Percentiles rank a stretch among this genome's conserved stretches.
Evolutionary conservation across 2,888 invertebrate genomes (phyloP).

Genomic region (Lasioglossum calceatum): DNA sequence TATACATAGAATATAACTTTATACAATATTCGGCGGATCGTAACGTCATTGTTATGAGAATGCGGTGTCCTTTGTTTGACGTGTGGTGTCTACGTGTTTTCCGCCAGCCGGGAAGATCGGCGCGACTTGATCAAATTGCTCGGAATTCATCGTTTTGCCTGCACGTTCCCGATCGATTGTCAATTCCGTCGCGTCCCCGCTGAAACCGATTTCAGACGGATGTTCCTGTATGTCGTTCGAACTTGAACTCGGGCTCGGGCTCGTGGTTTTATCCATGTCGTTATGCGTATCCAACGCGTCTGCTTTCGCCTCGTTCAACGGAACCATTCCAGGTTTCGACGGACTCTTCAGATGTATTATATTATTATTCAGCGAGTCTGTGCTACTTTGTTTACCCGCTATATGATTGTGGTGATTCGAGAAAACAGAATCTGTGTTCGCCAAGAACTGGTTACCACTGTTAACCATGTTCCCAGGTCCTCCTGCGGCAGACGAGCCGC

Average conservation of each 20-base stretch:
- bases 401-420: slow-evolving; percentile 80
- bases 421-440: slow-evolving; percentile 77
- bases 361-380: slow-evolving; percentile 71
- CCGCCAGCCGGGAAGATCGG: slow-evolving; percentile 50
- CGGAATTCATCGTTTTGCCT: slow-evolving; percentile 72
- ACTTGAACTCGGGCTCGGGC: slow-evolving; percentile 45
- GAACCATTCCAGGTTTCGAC: slow-evolving; percentile 67
- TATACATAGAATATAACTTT: slow-evolving; percentile 75
- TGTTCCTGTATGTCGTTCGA: slow-evolving; percentile 67
- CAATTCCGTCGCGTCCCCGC: slow-evolving; percentile 77
- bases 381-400: slow-evolving; percentile 71
- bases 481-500: slow-evolving; percentile 26
- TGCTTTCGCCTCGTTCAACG: slow-evolving; percentile 51
- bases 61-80: slow-evolving; percentile 73
- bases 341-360: slow-evolving; percentile 76
- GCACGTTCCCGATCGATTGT: slow-evolving; percentile 76
- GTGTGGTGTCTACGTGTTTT: slow-evolving; percentile 59
- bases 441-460: slow-evolving; percentile 70
- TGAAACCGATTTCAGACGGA: slow-evolving; percentile 72
- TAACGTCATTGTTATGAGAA: slow-evolving; percentile 76
- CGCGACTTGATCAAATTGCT: slow-evolving; percentile 72
- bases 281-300: slow-evolving; percentile 10
- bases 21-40: slow-evolving; percentile 81
- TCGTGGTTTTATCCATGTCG: slow-evolving; percentile 27
- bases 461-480: slow-evolving; percentile 67